Evolutionary conservation across 2,888 invertebrate genomes (phyloP), one percentile per base, ranked within the genome.

Genomic region (Mesodorylaimus sp.): DNA sequence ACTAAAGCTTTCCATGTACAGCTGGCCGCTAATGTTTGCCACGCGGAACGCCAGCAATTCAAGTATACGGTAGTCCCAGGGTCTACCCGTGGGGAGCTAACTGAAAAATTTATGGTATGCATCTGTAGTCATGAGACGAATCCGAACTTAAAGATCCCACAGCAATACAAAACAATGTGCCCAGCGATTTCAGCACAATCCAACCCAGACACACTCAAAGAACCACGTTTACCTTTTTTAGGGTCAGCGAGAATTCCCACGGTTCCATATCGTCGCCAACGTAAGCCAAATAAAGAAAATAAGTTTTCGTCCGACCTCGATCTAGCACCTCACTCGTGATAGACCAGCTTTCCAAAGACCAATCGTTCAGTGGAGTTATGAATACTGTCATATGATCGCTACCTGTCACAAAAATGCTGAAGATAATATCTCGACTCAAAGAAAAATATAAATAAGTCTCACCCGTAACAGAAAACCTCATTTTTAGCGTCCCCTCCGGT

Each of bases 381-480:
- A 79, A 74, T 53, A 79, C 69, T 2, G 75, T 77, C 63, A 79
- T 75, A 61, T 80, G 80, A 60, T 77, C 75, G 1, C 80, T 78
- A 48, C 80, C 79, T 78, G 58, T 3, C 48, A 50, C 16, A 16
- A 42, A 44, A 44, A 39, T 16, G 7, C 27, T 36, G 2, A 24
- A 19, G 1, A 24, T n/a, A 26, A 24, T 19, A 49, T 21, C 21
- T 43, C 24, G 16, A 52, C 23, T 29, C 43, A 16, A 42, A 21
- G 29, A 45, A 48, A 23, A n/a, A n/a, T 44, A 7, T 13, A 13
- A 39, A n/a, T 23, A 27, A 16, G 32, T 41, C 52, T 55, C 55
- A 65, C 66, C 66, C 55, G 55, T 56, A n/a, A 63, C 58, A 54
- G 59, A 55, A 50, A 60, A 60, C 3, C 55, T 54, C 21, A 59